phyloP scores from a whole-genome alignment of 2,797 vertebrate species.

The Neomorphus geoffroyi region DNA sequence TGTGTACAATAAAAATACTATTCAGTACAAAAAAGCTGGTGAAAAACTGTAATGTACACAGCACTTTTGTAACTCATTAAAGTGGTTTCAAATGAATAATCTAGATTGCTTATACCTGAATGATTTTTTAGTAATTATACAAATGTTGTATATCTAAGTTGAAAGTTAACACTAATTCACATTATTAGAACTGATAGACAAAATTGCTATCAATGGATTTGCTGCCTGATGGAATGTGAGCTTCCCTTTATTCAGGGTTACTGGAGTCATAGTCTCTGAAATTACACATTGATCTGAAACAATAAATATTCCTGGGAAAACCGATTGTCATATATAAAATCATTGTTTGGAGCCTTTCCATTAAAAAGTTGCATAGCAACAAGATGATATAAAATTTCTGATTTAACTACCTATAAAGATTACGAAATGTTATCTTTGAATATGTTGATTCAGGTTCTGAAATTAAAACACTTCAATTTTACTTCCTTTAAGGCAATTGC shows the following conservation, averaged over 20 bases:
- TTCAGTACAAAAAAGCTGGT: conserved; percentile 72
- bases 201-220: conserved; percentile 54
- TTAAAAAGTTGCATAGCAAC: conserved; percentile 87
- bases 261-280: conserved; percentile 66
- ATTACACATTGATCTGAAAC: conserved; percentile 62
- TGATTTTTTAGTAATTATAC: conserved; percentile 60
- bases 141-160: conserved; percentile 62
- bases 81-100: conserved; percentile 89
- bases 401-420: conserved; percentile 60
- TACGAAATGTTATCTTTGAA: conserved; percentile 57
- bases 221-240: conserved; percentile 72
- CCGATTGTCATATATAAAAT: conserved; percentile 83
- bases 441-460: conserved; percentile 50
- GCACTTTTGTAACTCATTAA: conserved; percentile 71
- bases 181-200: conserved; percentile 49
- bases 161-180: conserved; percentile 74
- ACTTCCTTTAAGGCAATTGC: conserved; percentile 56
- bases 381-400: conserved; percentile 78
- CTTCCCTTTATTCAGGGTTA: conserved; percentile 60
- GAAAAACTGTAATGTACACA: conserved; percentile 55
- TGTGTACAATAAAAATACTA: conserved; percentile 69
- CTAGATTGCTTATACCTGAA: conserved; percentile 72
- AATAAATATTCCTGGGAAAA: conserved; percentile 82
- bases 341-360: conserved; percentile 69
- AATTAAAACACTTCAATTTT: conserved; percentile 60